A percentile compares a stretch with the other conserved stretches of the same genome.
Conservation (phyloP, 2,113 vertebrate species). For the Platanista minor region DNA sequence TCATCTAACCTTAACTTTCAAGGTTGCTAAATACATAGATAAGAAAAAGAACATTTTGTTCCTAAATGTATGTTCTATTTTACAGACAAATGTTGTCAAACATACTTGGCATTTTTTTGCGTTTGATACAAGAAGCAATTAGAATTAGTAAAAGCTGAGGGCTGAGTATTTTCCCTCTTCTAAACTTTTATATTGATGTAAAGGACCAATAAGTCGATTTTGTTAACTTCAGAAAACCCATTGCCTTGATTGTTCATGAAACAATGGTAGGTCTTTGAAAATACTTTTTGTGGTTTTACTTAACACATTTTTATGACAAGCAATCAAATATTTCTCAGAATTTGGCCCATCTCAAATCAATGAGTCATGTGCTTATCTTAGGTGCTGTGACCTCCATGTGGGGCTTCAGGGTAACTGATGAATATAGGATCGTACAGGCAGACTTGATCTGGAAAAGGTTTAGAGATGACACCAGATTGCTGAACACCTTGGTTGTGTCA, state of each 20-base stretch:
- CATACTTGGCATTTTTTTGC: not conserved
- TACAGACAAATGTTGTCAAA: not conserved
- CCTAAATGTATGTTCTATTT: not conserved
- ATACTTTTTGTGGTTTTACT: not conserved
- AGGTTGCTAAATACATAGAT: not conserved
- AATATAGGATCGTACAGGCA: not conserved
- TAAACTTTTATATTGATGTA: not conserved
- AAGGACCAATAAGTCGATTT: conserved; percentile 11
- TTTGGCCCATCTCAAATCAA: not conserved
- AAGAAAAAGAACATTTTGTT: conserved; percentile 13
- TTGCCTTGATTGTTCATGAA: not conserved
- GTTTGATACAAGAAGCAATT: not conserved
- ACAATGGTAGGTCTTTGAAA: not conserved
- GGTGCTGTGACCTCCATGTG: not conserved
- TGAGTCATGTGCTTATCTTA: not conserved
- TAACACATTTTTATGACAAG: conserved; percentile 8
- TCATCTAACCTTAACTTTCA: not conserved
- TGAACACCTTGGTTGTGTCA: not conserved
- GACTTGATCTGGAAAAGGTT: not conserved
- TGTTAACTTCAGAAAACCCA: not conserved
- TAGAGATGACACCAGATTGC: not conserved
- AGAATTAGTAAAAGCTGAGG: not conserved
- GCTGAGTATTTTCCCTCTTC: not conserved
- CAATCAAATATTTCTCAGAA: conserved; percentile 16
- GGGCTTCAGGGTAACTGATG: not conserved